Evolutionary conservation across 53 echinoderm and acorn worm genomes (phyloP), one percentile per base, ranked within the genome.

Genomic region (Luidia sarsii): DNA sequence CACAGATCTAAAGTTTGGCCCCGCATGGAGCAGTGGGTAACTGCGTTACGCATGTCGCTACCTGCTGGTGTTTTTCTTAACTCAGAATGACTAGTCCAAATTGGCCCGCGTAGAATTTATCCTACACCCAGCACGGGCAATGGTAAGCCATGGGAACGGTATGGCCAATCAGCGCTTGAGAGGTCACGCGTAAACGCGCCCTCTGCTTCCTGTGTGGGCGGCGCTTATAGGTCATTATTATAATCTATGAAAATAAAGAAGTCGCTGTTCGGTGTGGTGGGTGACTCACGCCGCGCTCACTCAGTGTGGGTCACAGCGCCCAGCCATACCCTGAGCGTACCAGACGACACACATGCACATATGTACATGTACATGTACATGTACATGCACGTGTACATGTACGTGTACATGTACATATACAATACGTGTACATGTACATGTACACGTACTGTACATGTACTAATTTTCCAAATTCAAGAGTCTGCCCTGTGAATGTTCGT

Each of bases 71-170:
- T 77, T 62, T 60, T 77, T 60, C 77, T 60, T 60, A 46, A 77
- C 60, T 77, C 59, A 60, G 46, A 77, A 45, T 77, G 77, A 60
- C 19, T 39, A 48, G 45, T 45, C 60, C 77, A 61, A 72, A 77
- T 77, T 61, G 61, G 77, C 77, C 56, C 70, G 70, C 70, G 77
- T 60, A 59, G 39, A 61, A 77, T 60, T 61, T 77, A 77, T 77
- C 60, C 59, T 13, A 56, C 33, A 7, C 53, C 64, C 38, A 75
- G 22, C 39, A 32, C 46, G 63, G 14, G 33, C 81, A 33, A 65
- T 67, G 52, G 36, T 27, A 52, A 65, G 48, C 30, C 16, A 22
- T 29, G 13, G 19, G 33, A 6, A 50, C 1, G 43, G 19, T 35
- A 39, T 67, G 25, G 66, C 81, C 81, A 81, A 81, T 81, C 65